These are phyloP conservation scores for Gymnoscelis rufifasciata DNA, from an alignment of 2,888 invertebrate species.

Conservation along the genomic window DNA sequence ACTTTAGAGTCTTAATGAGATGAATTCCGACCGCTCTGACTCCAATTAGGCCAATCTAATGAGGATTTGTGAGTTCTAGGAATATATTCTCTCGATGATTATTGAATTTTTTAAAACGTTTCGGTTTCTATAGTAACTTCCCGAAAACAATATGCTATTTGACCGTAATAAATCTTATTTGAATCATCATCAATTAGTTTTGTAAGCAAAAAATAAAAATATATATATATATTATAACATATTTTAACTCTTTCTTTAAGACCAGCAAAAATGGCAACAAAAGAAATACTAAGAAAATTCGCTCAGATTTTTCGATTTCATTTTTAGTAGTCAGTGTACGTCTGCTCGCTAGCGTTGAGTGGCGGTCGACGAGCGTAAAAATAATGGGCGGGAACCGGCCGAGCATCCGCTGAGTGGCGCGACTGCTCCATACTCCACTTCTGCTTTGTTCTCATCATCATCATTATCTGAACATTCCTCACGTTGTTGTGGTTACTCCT, in stretches of 20 bases:
- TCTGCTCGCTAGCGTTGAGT: constrained; percentile 43
- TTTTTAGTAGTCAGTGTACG: constrained; percentile 27
- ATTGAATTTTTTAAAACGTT: too few relatives aligned
- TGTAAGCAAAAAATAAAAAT: too few relatives aligned
- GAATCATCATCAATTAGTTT: too few relatives aligned
- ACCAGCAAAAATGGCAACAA: background rate
- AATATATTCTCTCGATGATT: too few relatives aligned
- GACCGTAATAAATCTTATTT: too few relatives aligned
- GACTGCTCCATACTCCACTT: constrained; percentile 5
- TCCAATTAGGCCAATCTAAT: constrained; percentile 4
- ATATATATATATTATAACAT: too few relatives aligned
- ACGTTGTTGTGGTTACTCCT: too few relatives aligned
- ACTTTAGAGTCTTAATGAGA: constrained; percentile 11
- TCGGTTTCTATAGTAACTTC: background rate
- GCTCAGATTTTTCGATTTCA: background rate
- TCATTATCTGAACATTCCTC: too few relatives aligned
- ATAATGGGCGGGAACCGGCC: constrained; percentile 59
- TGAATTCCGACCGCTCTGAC: constrained; percentile 12
- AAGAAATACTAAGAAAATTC: background rate
- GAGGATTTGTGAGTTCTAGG: constrained; percentile 1
- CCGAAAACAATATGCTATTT: background rate
- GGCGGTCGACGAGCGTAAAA: constrained; percentile 67
- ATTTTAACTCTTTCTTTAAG: background rate
- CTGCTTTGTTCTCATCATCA: background rate
- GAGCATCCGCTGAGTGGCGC: constrained; percentile 30